Evolutionary conservation across 1,140 invertebrate species (phyloP), one percentile per base, ranked within the genome.

Genomic region (Drosophila tropicalis): DNA sequence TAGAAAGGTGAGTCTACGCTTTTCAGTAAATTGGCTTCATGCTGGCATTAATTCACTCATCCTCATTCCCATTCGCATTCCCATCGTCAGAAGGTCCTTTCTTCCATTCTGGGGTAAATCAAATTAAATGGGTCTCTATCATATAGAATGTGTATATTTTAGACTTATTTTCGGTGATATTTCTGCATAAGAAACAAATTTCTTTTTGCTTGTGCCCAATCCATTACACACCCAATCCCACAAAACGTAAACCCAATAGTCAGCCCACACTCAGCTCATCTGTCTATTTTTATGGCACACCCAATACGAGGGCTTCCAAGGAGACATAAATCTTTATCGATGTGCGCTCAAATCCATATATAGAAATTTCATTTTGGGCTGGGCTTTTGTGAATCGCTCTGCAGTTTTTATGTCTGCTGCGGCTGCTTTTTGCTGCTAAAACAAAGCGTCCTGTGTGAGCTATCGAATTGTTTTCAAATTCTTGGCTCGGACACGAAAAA

Each of bases 251-350:
- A 41, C 9, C 12, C 2, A n/a, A 47, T 32, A 22, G 32, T 62
- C 56, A 25, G 25, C 19, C 32, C 51, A 19, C 60, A 44, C 64
- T 72, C 44, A 68, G 54, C 64, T 72, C 44, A 68, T 67, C 15
- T 64, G 71, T 61, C 73, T 67, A 57, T 55, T 76, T 81, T 81
- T 81, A 81, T 73, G 69, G 67, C 73, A 70, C 57, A 62, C 40
- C 79, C 69, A 69, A 58, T 44, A 54, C 62, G 63, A 67, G 44
- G 72, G 55, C 47, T 66, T 67, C 70, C 77, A 63, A 61, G 58
- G 22, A 69, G 62, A 70, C 73, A 81, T 81, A 81, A 81, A 81
- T 81, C 79, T 77, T 81, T 81, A 81, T 81, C 79, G 79, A 81
- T 77, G 78, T 81, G 73, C 60, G 73, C 73, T 67, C 63, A 76